A percentile compares a stretch with the other conserved stretches of the same genome.
Conservation (phyloP, 2,888 invertebrate genomes). For the Syritta pipiens region DNA sequence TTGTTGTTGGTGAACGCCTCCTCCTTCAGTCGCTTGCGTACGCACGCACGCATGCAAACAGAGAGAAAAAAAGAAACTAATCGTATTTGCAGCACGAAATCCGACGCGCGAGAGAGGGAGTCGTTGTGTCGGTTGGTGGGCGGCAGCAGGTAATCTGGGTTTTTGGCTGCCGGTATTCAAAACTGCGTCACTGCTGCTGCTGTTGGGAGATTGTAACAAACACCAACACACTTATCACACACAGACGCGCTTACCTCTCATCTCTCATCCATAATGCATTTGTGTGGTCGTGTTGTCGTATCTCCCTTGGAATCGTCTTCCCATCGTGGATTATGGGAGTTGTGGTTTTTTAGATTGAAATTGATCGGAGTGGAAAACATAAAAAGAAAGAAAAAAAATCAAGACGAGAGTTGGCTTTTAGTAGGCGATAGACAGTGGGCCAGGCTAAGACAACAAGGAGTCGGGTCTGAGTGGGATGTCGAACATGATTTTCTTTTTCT, state of each 20-base stretch:
- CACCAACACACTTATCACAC: too few relatives aligned
- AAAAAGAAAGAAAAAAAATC: neutral
- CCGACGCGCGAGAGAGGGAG: conserved; percentile 8
- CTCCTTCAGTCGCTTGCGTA: neutral
- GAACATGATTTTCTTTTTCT: conserved; percentile 60
- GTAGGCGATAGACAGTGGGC: conserved; percentile 57
- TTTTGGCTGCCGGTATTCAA: conserved; percentile 60
- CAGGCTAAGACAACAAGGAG: conserved; percentile 59
- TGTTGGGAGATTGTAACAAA: conserved; percentile 32
- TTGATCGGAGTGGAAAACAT: conserved; percentile 44
- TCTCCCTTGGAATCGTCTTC: conserved; percentile 37
- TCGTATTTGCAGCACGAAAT: neutral
- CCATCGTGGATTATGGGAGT: conserved; percentile 58
- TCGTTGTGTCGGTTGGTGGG: conserved; percentile 1
- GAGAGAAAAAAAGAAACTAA: neutral
- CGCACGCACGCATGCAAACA: conserved; percentile 24
- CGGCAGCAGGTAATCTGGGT: conserved; percentile 39
- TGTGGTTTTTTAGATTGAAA: conserved; percentile 51
- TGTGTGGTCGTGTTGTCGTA: conserved; percentile 31
- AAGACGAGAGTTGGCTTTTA: conserved; percentile 23
- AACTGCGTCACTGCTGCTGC: conserved; percentile 48
- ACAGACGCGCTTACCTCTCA: neutral
- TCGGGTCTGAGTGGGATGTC: conserved; percentile 61
- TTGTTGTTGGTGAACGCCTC: too few relatives aligned
- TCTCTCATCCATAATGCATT: conserved; percentile 65